Evolutionary conservation across 2,888 invertebrate species (phyloP), one percentile per base, ranked within the genome.

Genomic region (Shargacucullia verbasci): DNA sequence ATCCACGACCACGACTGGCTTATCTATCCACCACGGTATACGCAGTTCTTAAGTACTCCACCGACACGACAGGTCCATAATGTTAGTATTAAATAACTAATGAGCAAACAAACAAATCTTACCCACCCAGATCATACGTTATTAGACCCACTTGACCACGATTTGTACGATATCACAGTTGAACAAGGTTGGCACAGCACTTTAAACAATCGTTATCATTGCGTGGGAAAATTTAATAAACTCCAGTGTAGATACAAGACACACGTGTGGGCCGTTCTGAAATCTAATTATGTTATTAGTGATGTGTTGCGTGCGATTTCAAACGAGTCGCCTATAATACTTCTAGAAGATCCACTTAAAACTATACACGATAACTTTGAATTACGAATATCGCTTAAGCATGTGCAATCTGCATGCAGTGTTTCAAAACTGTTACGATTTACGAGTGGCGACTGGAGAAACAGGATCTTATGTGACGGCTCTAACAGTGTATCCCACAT

Each of bases 221-320:
- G 40, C 40, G 58, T 58, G 65, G 59, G 52, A 74, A 62, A 70
- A 55, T 55, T 31, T 53, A 48, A 49, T 66, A 62, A 69, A 41
- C 12, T 45, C 38, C 29, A 54, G 38, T 52, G 35, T 31, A 39
- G 56, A 55, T 65, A 67, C 40, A 43, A 35, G 43, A 12, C 20
- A n/a, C 49, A 62, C 70, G 45, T 54, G 60, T 57, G 61, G 34
- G 33, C 12, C 40, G 45, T 40, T 34, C 53, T 72, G 35, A 60
- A 64, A 70, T 67, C 45, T 67, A 59, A 75, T 76, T 73, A 76
- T 68, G 62, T 67, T 63, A 65, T 70, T 76, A 64, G 67, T 48
- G 48, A 52, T 53, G 50, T 33, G 58, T 61, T 57, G 75, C 56
- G 75, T 71, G 61, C 59, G 31, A 48, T 34, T 48, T 49, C 43